Conservation (phyloP, 2,888 invertebrate genomes). For the Epirrhoe alternata region DNA sequence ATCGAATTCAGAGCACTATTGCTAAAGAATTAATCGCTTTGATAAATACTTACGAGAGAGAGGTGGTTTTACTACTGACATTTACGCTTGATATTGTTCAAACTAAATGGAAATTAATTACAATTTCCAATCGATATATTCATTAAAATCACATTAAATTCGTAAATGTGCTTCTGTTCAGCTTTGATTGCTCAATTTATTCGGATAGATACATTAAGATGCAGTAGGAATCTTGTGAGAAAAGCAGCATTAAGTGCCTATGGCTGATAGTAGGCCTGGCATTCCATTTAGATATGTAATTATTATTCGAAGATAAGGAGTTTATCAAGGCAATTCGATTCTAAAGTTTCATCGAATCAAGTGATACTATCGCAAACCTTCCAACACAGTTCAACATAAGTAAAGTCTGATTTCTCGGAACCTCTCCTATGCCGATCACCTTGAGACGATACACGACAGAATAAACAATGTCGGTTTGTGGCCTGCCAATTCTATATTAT, state of each 20-base stretch:
- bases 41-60: conserved; percentile 40
- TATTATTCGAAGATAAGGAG: neutral
- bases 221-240: conserved; percentile 21
- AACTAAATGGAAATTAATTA: conserved; percentile 36
- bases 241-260: neutral
- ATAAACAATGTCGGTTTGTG: conserved; percentile 1
- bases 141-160: conserved; percentile 34
- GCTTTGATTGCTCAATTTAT: conserved; percentile 35
- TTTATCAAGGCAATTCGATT: neutral
- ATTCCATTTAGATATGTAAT: conserved; percentile 5
- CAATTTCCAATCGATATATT: conserved; percentile 37
- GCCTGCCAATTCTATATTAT: conserved; percentile 15
- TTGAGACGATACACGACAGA: conserved; percentile 9
- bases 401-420: conserved; percentile 13
- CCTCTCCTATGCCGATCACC: conserved; percentile 26
- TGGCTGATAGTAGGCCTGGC: neutral
- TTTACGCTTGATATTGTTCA: conserved; percentile 36
- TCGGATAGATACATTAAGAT: conserved; percentile 23
- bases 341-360: neutral
- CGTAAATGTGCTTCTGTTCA: conserved; percentile 22
- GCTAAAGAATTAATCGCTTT: conserved; percentile 48
- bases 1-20: conserved; percentile 54
- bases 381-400: neutral
- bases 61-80: conserved; percentile 46
- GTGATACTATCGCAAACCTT: neutral